Percentiles rank a stretch among this genome's conserved stretches.
These are phyloP conservation scores for Uria aalge DNA, from an alignment of 2,113 vertebrate genomes.

Conservation along the genomic window DNA sequence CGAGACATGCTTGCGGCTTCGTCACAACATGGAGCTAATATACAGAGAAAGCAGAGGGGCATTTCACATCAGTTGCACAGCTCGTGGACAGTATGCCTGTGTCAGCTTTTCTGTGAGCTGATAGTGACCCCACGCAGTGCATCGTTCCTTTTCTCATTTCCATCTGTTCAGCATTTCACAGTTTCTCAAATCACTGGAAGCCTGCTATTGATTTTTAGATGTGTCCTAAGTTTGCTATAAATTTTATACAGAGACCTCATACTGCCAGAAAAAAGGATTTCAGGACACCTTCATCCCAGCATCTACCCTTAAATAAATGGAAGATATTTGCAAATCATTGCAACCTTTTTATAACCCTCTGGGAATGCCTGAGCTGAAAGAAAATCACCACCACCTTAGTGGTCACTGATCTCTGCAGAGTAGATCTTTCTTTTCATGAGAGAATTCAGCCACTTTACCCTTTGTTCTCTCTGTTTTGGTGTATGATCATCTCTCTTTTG, in stretches of 20 bases:
- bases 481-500: neutral
- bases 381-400: neutral
- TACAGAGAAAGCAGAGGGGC: neutral
- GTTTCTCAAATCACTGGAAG: slow-evolving; percentile 6
- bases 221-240: neutral
- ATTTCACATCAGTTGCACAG: neutral
- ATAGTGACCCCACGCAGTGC: neutral
- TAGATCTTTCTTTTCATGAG: neutral
- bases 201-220: neutral
- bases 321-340: neutral
- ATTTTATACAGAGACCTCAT: neutral
- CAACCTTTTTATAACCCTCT: neutral
- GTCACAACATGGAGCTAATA: neutral
- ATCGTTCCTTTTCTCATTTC: neutral
- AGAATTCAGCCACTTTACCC: neutral
- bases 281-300: neutral
- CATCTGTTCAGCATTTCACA: slow-evolving; percentile 12
- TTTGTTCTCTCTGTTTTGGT: neutral
- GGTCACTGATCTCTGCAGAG: neutral
- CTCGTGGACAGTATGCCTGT: neutral
- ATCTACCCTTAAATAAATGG: neutral
- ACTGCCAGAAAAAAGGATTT: neutral
- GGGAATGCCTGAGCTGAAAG: neutral
- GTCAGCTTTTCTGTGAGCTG: neutral
- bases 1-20: neutral